These are phyloP conservation scores for Ophion slaviceki DNA, from an alignment of 2,888 invertebrate genomes.

Conservation along the genomic window DNA sequence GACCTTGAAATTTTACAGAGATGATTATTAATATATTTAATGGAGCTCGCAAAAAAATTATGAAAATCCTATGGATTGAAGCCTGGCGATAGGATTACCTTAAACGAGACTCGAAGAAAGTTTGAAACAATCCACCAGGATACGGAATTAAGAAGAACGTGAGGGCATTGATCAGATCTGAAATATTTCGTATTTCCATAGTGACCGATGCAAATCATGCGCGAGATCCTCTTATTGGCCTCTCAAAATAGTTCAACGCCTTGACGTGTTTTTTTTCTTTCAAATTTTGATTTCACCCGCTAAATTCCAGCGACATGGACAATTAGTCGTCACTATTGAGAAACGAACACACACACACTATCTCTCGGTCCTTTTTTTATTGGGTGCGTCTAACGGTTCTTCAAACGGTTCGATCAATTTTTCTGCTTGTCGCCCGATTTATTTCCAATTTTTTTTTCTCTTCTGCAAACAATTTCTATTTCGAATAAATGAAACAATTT, in stretches of 20 bases:
- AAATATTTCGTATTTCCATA: neutral
- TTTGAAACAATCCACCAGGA: neutral
- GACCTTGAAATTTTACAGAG: too few species aligned
- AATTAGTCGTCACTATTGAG: conserved; percentile 41
- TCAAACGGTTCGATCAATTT: conserved; percentile 39
- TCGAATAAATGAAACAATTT: too few species aligned
- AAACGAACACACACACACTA: conserved; percentile 12
- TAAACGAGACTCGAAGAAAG: neutral
- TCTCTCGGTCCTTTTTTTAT: conserved; percentile 19
- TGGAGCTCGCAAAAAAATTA: too few species aligned
- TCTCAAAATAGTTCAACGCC: conserved; percentile 35
- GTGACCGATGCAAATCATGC: conserved; percentile 47
- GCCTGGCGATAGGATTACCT: too few species aligned
- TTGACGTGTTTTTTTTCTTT: conserved; percentile 20
- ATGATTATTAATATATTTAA: too few species aligned
- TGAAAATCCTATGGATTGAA: too few species aligned
- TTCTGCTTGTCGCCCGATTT: conserved; percentile 44
- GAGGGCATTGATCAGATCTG: neutral
- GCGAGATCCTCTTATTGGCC: conserved; percentile 42
- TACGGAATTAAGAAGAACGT: neutral
- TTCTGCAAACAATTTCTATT: neutral
- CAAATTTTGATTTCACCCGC: conserved; percentile 49
- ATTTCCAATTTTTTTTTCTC: neutral
- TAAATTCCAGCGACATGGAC: conserved; percentile 66
- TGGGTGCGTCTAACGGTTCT: conserved; percentile 38